Base-by-base conservation (phyloP, 1,140 invertebrate genomes). In the Hormaphis cornu region DNA sequence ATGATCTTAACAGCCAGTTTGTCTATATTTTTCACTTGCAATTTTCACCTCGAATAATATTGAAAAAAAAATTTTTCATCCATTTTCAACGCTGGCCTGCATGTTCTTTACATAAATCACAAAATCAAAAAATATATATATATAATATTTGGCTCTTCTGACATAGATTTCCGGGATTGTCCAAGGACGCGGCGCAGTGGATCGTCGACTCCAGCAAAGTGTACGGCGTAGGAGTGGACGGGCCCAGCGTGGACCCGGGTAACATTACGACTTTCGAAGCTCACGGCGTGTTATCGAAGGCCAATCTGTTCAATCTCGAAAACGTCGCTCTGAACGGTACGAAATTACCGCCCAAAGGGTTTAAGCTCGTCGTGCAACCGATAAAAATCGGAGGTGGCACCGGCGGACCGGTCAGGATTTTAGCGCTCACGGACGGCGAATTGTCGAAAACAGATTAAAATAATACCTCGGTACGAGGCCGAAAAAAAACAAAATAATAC, bases 221-320 rank as follows among this genome's bases (percentile, higher is more conserved):
- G 40, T 78, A 83, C 37, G 86, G 85, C 0, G 79, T 87, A 0
- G 86, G 84, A 0, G 79, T 85, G 0, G 86, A 88, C 73, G 81
- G 82, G 0, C 78, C 84, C 0, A 84, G 82, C 8, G 74, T 85
- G 12, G 86, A 88, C 75, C 78, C 79, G 0, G 83, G 82, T 5
- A 75, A 76, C 22, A 79, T 75, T 1, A 74, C 74, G 26, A 71
- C 75, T 61, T 77, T 79, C 72, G 48, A 74, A 72, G 76, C 76
- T 18, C 82, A 83, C 74, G 77, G 76, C 42, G 76, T 81, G 33
- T 75, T 86, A 5, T 76, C 78, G 0, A 74, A 73, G 37, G 76
- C 79, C 16, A 80, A 82, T 9, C 78, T 84, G 24, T 86, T 81
- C 72, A 79, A 79, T 52, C 74, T 87, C n/a, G 85, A 86, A 75